Evolutionary conservation across 2,113 vertebrate species (phyloP).

Genomic region (Burhinus oedicnemus): DNA sequence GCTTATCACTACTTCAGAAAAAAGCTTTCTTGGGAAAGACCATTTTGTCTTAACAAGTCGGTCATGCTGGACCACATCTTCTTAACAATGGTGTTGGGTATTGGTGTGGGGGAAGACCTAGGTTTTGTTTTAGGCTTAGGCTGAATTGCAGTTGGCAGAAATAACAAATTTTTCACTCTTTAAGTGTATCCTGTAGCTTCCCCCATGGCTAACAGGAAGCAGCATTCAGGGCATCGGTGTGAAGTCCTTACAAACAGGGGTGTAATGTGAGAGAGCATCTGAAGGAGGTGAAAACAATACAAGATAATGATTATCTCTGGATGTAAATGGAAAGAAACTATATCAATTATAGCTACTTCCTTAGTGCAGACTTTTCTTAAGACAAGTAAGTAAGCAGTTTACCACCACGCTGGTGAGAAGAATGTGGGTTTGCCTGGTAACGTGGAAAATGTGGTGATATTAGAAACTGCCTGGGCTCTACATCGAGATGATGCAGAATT

Average conservation of each 20-base stretch:
- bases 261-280: not conserved
- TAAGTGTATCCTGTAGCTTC: not conserved
- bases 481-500: not conserved
- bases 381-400: not conserved
- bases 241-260: not conserved
- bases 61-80: not conserved
- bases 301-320: not conserved
- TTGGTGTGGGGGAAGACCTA: not conserved
- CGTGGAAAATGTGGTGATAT: slow-evolving; percentile 23
- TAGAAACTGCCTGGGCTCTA: not conserved
- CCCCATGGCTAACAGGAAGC: not conserved
- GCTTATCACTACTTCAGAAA: not conserved
- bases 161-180: not conserved
- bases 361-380: not conserved
- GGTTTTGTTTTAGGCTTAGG: slow-evolving; percentile 7
- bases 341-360: not conserved
- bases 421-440: not conserved
- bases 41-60: not conserved
- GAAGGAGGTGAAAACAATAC: not conserved
- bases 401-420: not conserved
- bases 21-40: not conserved
- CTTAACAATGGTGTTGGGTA: not conserved
- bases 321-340: not conserved
- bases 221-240: not conserved
- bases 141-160: slow-evolving; percentile 10